Evolutionary conservation across 2,797 vertebrate genomes (phyloP).

Genomic region (Eulemur rubriventer): DNA sequence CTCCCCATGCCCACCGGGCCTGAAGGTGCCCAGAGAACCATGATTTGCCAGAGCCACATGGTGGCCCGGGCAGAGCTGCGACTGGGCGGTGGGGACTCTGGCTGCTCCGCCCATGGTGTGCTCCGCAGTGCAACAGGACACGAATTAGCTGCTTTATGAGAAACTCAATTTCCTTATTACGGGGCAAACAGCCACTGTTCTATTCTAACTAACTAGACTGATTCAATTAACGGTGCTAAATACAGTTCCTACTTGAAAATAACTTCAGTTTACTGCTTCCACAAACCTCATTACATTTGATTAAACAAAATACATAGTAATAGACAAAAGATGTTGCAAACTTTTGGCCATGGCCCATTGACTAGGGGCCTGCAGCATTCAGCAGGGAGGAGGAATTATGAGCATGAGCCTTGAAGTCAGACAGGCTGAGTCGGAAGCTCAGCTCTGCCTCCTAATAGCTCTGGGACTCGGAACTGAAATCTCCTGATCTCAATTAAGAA

Average conservation of each 20-base stretch:
- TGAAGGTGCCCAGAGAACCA: rapidly evolving
- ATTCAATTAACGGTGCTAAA: constrained; percentile 76
- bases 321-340: constrained; percentile 59
- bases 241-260: constrained; percentile 73
- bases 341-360: constrained; percentile 64
- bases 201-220: constrained; percentile 69
- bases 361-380: constrained; percentile 1
- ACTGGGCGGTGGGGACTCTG: rapidly evolving
- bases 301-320: constrained; percentile 72
- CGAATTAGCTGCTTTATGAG: constrained; percentile 56
- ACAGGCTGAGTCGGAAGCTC: neutral
- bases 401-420: neutral
- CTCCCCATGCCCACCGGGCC: rapidly evolving
- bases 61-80: neutral
- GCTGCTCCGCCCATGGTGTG: neutral
- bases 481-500: rapidly evolving
- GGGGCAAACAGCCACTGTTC: constrained; percentile 53
- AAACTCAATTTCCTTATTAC: constrained; percentile 61
- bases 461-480: neutral
- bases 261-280: constrained; percentile 73
- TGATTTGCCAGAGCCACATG: rapidly evolving
- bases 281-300: constrained; percentile 73
- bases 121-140: neutral
- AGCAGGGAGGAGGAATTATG: neutral
- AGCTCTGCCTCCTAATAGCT: neutral